phyloP scores from a whole-genome alignment of 2,113 vertebrate genomes.

The Phaetusa simplex region DNA sequence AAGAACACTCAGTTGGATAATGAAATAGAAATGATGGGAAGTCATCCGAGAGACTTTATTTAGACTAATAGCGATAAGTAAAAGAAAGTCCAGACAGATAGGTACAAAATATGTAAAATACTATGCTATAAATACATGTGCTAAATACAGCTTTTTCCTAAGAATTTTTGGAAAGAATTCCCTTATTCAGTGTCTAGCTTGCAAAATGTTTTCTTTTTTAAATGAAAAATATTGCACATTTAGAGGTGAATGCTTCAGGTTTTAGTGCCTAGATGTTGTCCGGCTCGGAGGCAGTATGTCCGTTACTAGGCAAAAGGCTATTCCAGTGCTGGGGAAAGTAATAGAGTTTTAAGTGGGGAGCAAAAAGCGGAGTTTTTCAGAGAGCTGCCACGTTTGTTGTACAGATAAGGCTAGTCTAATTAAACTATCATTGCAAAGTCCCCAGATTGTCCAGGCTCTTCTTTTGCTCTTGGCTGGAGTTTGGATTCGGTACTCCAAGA shows the following conservation, averaged over 20 bases:
- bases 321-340: neutral
- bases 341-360: slow-evolving; percentile 3
- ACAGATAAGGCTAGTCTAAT: slow-evolving; percentile 56
- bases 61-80: slow-evolving; percentile 8
- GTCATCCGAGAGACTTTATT: slow-evolving; percentile 7
- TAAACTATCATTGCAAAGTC: slow-evolving; percentile 47
- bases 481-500: slow-evolving; percentile 32
- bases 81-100: slow-evolving; percentile 19
- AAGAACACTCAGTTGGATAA: neutral
- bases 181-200: neutral
- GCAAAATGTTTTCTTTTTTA: neutral
- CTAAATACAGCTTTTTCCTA: neutral
- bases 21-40: slow-evolving; percentile 19
- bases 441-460: slow-evolving; percentile 33
- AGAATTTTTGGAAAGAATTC: neutral
- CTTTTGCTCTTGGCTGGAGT: slow-evolving; percentile 62
- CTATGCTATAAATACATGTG: neutral
- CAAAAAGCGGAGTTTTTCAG: slow-evolving; percentile 21
- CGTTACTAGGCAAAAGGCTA: neutral
- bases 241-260: neutral
- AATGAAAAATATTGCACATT: neutral
- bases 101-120: slow-evolving; percentile 37
- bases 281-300: neutral
- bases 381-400: slow-evolving; percentile 29
- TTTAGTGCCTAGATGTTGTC: neutral